Evolutionary conservation across 2,888 invertebrate species (phyloP).

Genomic region (Eupithecia vulgata): DNA sequence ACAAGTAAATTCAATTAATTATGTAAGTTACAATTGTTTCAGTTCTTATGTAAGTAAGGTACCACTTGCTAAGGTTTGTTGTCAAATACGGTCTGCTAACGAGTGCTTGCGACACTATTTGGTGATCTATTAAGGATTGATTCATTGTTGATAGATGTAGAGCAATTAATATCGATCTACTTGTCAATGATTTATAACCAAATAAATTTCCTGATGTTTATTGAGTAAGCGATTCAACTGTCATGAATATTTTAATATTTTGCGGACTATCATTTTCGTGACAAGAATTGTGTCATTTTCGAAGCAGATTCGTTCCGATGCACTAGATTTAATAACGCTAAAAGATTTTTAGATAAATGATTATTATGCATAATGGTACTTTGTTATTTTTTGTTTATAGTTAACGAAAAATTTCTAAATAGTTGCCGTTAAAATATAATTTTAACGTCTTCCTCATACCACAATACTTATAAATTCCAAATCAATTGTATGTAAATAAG

Average conservation of each 20-base stretch:
- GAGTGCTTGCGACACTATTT: constrained; percentile 10
- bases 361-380: no score
- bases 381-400: not conserved
- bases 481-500: constrained; percentile 25
- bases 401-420: not conserved
- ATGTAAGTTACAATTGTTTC: constrained; percentile 29
- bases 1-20: constrained; percentile 22
- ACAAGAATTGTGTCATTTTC: no score
- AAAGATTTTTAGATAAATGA: not conserved
- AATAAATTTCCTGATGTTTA: not conserved
- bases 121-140: not conserved
- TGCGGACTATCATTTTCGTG: not conserved
- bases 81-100: constrained; percentile 3
- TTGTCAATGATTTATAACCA: not conserved
- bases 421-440: not conserved
- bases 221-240: not conserved
- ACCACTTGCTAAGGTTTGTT: constrained; percentile 15
- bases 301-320: not conserved
- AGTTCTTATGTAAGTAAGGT: constrained; percentile 21
- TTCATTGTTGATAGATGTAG: constrained; percentile 1
- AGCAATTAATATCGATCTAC: not conserved
- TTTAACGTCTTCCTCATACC: not conserved
- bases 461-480: not conserved
- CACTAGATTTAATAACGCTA: not conserved
- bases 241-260: not conserved